A percentile compares a stretch with the other conserved stretches of the same genome.
Conservation (phyloP, 2,797 vertebrate species). For the Danionella dracula region DNA sequence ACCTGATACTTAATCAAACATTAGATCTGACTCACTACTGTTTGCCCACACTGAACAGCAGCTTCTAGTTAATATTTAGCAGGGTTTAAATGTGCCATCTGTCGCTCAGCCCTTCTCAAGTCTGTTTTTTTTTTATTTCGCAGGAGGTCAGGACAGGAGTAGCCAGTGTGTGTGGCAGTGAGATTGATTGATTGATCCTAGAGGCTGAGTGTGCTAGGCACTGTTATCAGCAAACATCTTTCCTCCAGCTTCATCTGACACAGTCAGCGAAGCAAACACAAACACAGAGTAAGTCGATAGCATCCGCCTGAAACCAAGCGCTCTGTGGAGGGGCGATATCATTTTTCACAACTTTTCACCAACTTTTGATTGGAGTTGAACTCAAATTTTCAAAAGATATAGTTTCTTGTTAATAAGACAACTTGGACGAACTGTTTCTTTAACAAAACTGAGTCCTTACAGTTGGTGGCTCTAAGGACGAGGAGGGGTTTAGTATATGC, state of each 20-base stretch:
- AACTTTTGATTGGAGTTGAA: no score
- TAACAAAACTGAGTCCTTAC: not conserved
- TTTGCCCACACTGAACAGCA: conserved; percentile 22
- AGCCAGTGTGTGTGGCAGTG: not conserved
- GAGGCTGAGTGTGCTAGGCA: not conserved
- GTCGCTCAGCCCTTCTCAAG: not conserved
- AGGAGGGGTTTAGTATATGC: conserved; percentile 48
- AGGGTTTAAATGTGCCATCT: conserved; percentile 32
- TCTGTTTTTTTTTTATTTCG: not conserved
- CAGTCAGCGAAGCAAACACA: conserved; percentile 63
- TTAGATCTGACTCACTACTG: not conserved
- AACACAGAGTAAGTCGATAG: conserved; percentile 65
- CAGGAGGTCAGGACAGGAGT: conserved; percentile 1
- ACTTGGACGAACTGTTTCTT: no score
- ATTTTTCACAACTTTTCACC: conserved; percentile 62
- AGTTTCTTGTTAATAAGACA: no score
- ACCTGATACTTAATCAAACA: conserved; percentile 24
- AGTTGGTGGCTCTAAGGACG: not conserved
- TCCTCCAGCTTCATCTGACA: conserved; percentile 57
- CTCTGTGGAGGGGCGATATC: conserved; percentile 62
- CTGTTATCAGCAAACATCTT: conserved; percentile 33
- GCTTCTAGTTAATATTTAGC: conserved; percentile 38
- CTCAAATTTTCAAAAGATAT: no score
- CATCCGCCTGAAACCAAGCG: conserved; percentile 68
- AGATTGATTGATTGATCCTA: conserved; percentile 4